Percentiles rank a stretch among this genome's conserved stretches.
phyloP scores from a whole-genome alignment of 2,113 vertebrate species.

The Embiotoca jacksoni region DNA sequence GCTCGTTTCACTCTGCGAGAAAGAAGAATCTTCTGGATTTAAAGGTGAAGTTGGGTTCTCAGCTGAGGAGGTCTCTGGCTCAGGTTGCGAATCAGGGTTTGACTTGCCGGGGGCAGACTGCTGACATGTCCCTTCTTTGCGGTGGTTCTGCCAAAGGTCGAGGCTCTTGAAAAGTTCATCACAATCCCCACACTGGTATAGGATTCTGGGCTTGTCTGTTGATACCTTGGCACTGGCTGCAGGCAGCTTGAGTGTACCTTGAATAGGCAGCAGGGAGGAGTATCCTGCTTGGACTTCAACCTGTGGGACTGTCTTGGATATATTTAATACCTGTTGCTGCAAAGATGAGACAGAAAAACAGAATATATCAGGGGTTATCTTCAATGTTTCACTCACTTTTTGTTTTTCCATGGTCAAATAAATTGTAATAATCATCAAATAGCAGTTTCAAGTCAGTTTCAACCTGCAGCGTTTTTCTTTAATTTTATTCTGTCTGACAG shows the following conservation, averaged over 20 bases:
- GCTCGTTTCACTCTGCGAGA: background rate
- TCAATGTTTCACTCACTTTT: background rate
- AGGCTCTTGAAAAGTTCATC: conserved; percentile 89
- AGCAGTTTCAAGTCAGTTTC: conserved; percentile 13
- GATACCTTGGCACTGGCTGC: conserved; percentile 45
- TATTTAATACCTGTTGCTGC: conserved; percentile 69
- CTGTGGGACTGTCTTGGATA: conserved; percentile 70
- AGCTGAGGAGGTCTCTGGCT: conserved; percentile 29
- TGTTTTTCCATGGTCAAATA: conserved; percentile 9
- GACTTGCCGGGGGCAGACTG: conserved; percentile 32
- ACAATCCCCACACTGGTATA: conserved; percentile 92
- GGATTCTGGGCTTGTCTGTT: conserved; percentile 79
- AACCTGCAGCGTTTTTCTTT: background rate
- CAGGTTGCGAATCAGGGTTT: conserved; percentile 42
- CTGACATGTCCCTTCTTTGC: conserved; percentile 81
- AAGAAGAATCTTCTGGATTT: conserved; percentile 28
- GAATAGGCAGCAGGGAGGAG: conserved; percentile 32
- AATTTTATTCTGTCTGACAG: conserved; percentile 23
- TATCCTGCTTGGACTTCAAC: conserved; percentile 67
- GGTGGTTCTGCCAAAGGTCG: conserved; percentile 89
- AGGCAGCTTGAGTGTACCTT: conserved; percentile 22
- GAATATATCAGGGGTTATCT: background rate
- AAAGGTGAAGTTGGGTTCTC: conserved; percentile 16
- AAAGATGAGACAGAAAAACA: conserved; percentile 22
- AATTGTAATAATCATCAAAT: conserved; percentile 3